Percentiles rank a stretch among this genome's conserved stretches.
phyloP scores from a whole-genome alignment of 2,888 invertebrate genomes.

The Cyclophora punctaria region DNA sequence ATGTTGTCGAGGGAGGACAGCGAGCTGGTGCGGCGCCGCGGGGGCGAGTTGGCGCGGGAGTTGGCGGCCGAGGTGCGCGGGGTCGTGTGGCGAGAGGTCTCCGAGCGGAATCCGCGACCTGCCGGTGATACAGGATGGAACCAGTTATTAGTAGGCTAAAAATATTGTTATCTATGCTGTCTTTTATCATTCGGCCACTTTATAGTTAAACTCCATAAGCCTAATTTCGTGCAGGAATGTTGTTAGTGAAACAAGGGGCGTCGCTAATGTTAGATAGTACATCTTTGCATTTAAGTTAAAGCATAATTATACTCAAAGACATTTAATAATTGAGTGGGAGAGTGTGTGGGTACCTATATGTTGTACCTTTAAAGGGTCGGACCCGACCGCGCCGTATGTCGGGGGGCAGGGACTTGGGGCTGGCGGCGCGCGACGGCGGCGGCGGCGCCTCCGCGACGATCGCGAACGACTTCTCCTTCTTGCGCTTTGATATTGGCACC shows the following conservation, averaged over 20 bases:
- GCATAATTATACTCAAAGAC: not conserved
- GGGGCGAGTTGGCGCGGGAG: conserved; percentile 61
- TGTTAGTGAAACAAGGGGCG: no score
- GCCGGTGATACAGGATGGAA: conserved; percentile 1
- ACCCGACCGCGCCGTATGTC: conserved; percentile 62
- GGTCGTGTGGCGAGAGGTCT: conserved; percentile 72
- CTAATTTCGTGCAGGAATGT: not conserved
- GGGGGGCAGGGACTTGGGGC: conserved; percentile 54
- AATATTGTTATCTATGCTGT: no score
- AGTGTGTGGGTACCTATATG: not conserved
- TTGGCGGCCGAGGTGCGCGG: conserved; percentile 62
- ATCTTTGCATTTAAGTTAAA: not conserved
- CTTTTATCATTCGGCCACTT: no score
- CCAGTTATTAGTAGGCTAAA: no score
- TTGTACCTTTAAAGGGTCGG: conserved; percentile 76
- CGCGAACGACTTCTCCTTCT: conserved; percentile 80
- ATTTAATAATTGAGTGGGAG: no score
- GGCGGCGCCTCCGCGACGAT: conserved; percentile 78
- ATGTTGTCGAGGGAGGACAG: conserved; percentile 58
- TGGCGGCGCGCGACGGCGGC: conserved; percentile 63
- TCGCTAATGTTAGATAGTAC: no score
- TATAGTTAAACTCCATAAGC: not conserved
- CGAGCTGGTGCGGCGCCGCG: conserved; percentile 58
- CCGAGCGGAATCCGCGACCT: conserved; percentile 72
- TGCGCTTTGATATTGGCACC: conserved; percentile 70